Conservation (phyloP, 2,888 invertebrate species). For the Cepaea hortensis region DNA sequence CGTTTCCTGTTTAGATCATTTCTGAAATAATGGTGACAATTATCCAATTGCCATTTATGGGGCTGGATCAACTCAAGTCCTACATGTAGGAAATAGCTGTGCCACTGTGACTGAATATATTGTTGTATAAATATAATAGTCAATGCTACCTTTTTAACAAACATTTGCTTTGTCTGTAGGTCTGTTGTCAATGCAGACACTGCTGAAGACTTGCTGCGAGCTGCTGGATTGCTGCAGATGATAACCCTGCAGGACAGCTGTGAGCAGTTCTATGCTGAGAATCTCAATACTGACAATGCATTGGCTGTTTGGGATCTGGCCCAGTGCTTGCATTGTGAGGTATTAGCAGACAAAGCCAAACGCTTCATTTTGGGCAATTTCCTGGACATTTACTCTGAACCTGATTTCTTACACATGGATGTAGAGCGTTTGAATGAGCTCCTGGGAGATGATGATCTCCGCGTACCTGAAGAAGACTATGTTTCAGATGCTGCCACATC, state of each 20-base stretch:
- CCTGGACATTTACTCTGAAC: conserved; percentile 52
- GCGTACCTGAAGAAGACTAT: conserved; percentile 89
- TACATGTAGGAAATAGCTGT: no score
- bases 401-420: conserved; percentile 79
- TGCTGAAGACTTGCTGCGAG: conserved; percentile 83
- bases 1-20: no score
- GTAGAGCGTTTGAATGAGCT: conserved; percentile 85
- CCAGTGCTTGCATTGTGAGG: conserved; percentile 84
- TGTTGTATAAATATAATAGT: background rate
- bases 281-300: conserved; percentile 86
- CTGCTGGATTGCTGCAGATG: conserved; percentile 90
- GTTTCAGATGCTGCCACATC: conserved; percentile 84
- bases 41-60: no score
- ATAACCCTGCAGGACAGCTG: conserved; percentile 87
- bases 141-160: background rate
- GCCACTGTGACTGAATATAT: background rate
- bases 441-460: conserved; percentile 87
- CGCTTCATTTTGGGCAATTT: conserved; percentile 81
- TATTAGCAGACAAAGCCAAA: conserved; percentile 83
- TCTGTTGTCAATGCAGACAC: conserved; percentile 79
- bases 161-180: background rate
- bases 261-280: conserved; percentile 84
- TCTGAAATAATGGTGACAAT: no score
- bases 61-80: no score
- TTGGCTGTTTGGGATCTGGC: conserved; percentile 90